Base-by-base conservation (phyloP, 2,113 vertebrate genomes). In the Progne subis region DNA sequence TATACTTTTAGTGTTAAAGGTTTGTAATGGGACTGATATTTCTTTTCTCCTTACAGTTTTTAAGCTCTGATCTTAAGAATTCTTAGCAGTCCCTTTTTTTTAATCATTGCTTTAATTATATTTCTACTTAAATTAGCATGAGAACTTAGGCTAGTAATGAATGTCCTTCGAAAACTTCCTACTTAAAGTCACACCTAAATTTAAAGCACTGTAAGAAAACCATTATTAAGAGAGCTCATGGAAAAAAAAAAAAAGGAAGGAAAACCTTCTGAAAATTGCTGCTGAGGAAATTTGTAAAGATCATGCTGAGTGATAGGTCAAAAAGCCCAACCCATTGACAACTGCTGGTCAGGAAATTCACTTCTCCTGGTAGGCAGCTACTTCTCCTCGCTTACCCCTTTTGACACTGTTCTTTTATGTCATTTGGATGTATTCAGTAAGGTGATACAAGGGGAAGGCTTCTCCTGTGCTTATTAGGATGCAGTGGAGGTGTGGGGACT, bases 231-330 rank as follows among this genome's bases (percentile, higher is more conserved):
- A 70, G 29, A 71, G 2, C 21, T 71, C 52, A 71, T 68, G 41
- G 14, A 44, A 32, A 7, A n/a, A 14, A 44, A 32, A 7, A n/a
- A 14, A 49, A 31, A 37, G 37, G 37, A 37, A 3, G 24, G 31
- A 72, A 52, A 46, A 21, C 0, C 15, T 60, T 61, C 9, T 64
- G 85, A 90, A 94, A 79, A 71, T 89, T 82, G 76, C 44, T 82
- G 18, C 70, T 59, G 82, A 91, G 68, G 20, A 67, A 18, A 39
- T 43, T 95, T 95, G 37, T 76, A 79, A 95, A 87, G 46, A 76
- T 79, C 83, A 43, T 79, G 63, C 75, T 85, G 94, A 94, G 87
- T 18, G 61, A 46, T 12, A 80, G 83, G 89, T 89, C 91, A 94
- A 90, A 96, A 94, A 87, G 5, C 37, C 74, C 46, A 94, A 77